Conservation (phyloP, 2,113 vertebrate species). For the Cebus imitator region DNA sequence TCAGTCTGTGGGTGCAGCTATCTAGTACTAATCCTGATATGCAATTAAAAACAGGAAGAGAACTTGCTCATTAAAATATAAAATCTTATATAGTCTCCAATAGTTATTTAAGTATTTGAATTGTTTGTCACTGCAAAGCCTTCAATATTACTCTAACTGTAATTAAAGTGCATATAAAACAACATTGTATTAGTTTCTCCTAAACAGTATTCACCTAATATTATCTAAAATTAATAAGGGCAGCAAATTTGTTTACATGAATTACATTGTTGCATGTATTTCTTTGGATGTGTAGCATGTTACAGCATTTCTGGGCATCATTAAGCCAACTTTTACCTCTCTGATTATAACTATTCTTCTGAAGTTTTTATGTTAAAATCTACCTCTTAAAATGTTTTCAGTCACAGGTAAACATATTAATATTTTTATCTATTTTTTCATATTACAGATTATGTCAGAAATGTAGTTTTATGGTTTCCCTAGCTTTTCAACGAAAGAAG, state of each 20-base stretch:
- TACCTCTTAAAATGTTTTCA: background rate
- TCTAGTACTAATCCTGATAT: background rate
- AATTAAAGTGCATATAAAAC: background rate
- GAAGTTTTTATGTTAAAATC: background rate
- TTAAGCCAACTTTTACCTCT: background rate
- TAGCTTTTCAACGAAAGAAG: background rate
- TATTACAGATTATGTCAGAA: background rate
- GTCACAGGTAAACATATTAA: background rate
- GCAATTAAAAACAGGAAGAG: background rate
- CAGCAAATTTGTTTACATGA: background rate
- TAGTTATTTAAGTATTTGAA: background rate
- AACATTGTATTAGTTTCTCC: background rate
- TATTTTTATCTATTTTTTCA: background rate
- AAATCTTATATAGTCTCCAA: background rate
- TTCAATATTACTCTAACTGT: background rate
- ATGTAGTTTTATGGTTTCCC: background rate
- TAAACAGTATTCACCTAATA: background rate
- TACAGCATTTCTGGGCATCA: background rate
- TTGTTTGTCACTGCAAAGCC: background rate
- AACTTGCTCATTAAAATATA: background rate
- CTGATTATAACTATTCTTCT: background rate
- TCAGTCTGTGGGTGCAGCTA: background rate
- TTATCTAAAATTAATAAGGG: background rate
- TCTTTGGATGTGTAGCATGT: background rate
- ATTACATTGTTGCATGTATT: background rate